Conservation (phyloP, 2,113 vertebrate species). For the Malaclemys terrapin region DNA sequence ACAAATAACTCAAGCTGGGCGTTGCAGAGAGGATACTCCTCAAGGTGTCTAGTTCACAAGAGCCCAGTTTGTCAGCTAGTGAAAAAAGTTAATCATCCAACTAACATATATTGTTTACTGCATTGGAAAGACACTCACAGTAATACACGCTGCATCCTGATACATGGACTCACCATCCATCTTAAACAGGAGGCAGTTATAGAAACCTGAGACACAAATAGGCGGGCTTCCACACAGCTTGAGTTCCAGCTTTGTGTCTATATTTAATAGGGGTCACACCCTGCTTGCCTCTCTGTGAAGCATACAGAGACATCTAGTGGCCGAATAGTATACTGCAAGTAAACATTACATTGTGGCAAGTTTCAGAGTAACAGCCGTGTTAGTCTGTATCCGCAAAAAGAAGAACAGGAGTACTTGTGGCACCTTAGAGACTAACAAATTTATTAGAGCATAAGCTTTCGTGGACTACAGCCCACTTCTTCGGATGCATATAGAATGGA, state of each 20-base stretch:
- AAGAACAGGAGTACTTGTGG: too few relatives aligned
- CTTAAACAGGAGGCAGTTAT: background rate
- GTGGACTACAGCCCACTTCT: too few relatives aligned
- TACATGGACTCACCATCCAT: background rate
- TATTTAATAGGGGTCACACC: background rate
- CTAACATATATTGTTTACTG: background rate
- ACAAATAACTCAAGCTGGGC: slow-evolving; percentile 33
- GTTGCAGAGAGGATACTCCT: background rate
- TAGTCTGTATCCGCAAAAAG: too few relatives aligned
- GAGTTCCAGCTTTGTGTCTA: background rate
- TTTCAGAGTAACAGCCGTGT: too few relatives aligned
- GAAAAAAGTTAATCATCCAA: background rate
- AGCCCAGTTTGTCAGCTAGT: background rate
- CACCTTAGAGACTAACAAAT: too few relatives aligned
- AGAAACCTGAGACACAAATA: background rate
- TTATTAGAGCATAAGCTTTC: too few relatives aligned
- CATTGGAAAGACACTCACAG: background rate
- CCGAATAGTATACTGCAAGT: background rate
- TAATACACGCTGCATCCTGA: background rate
- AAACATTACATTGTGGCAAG: background rate
- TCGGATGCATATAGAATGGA: too few relatives aligned
- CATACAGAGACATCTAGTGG: slow-evolving; percentile 67
- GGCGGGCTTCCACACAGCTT: background rate
- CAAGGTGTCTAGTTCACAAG: slow-evolving; percentile 5
- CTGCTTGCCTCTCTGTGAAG: slow-evolving; percentile 33